A percentile compares a stretch with the other conserved stretches of the same genome.
Evolutionary conservation across 2,797 vertebrate species (phyloP).

Genomic region (Acipenser transmontanus): DNA sequence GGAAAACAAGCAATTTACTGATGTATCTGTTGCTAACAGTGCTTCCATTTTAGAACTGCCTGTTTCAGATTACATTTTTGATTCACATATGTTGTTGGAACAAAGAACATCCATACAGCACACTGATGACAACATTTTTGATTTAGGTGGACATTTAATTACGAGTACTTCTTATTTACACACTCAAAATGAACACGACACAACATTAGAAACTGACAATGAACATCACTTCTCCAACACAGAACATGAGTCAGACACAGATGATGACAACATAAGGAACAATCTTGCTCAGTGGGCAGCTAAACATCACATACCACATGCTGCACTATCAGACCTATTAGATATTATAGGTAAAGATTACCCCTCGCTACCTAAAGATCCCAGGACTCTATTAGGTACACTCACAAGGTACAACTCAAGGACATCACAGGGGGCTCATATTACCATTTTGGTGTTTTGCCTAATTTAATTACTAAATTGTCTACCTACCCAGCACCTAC

Average conservation of each 20-base stretch:
- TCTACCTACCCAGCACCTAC: too few species aligned
- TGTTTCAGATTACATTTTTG: too few species aligned
- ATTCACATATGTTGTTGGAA: too few species aligned
- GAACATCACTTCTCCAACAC: not conserved
- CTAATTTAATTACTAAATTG: not conserved
- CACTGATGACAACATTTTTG: not conserved
- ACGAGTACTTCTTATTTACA: too few species aligned
- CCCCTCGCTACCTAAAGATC: not conserved
- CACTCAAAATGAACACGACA: too few species aligned
- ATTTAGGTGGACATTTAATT: too few species aligned
- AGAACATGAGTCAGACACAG: not conserved
- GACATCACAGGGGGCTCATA: not conserved
- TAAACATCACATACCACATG: not conserved
- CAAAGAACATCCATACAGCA: not conserved
- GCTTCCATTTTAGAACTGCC: too few species aligned
- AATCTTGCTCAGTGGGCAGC: not conserved
- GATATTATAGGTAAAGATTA: not conserved
- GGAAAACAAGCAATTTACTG: too few species aligned
- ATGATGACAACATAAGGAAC: not conserved
- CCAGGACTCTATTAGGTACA: not conserved
- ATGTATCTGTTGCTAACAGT: too few species aligned
- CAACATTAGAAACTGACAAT: not conserved
- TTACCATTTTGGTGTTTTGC: not conserved
- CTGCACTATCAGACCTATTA: not conserved
- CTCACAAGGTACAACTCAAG: not conserved